Conservation (phyloP, 2,113 vertebrate genomes). For the Trogon surrucura region DNA sequence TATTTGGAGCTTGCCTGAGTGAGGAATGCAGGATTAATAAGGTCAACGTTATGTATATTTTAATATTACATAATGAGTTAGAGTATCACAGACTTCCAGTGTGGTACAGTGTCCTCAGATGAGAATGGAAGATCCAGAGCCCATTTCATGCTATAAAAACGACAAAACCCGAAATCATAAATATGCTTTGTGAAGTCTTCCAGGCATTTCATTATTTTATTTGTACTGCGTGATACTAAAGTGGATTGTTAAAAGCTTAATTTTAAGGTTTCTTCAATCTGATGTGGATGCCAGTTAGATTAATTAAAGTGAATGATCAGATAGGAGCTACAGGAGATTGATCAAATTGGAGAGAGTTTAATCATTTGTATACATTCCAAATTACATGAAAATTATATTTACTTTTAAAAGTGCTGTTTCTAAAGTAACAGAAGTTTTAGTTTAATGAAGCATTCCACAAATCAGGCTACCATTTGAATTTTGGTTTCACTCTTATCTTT, state of each 20-base stretch:
- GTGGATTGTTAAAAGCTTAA: constrained; percentile 43
- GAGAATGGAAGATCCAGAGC: constrained; percentile 36
- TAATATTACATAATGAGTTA: not conserved
- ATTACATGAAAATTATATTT: constrained; percentile 22
- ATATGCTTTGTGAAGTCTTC: constrained; percentile 15
- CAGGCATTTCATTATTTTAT: constrained; percentile 39
- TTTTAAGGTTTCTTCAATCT: constrained; percentile 47
- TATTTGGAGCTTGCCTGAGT: not conserved
- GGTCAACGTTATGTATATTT: not conserved
- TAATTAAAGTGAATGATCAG: constrained; percentile 46
- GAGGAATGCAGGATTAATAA: not conserved
- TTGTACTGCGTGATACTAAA: constrained; percentile 9
- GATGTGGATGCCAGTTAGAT: constrained; percentile 27
- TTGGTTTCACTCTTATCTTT: constrained; percentile 24
- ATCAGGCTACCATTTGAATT: constrained; percentile 25
- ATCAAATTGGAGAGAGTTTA: constrained; percentile 32
- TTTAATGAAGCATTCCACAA: constrained; percentile 24
- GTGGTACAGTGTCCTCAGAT: not conserved
- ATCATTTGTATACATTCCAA: not conserved
- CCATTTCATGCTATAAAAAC: not conserved
- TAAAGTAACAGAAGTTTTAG: constrained; percentile 34
- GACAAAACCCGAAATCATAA: constrained; percentile 5
- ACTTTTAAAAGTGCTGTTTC: constrained; percentile 8
- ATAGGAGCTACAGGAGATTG: constrained; percentile 38
- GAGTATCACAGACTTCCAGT: not conserved